Evolutionary conservation across 2,888 invertebrate species (phyloP).

Genomic region (Punctoribates punctum): DNA sequence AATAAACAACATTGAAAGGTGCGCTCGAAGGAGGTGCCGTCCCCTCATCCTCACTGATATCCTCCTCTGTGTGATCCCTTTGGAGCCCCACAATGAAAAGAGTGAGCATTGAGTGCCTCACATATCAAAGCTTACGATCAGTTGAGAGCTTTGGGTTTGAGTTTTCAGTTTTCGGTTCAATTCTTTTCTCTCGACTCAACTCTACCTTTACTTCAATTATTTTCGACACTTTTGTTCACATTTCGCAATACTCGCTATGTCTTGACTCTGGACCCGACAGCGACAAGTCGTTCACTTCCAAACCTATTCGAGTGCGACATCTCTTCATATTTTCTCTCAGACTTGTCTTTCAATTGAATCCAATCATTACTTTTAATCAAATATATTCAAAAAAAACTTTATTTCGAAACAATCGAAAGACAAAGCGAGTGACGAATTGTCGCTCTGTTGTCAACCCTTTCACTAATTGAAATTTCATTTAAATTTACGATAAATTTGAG

Average conservation of each 20-base stretch:
- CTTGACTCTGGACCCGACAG: background rate
- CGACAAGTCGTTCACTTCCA: constrained; percentile 14
- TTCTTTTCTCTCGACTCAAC: constrained; percentile 2
- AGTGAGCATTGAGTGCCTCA: background rate
- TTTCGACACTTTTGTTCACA: background rate
- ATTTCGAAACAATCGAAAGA: background rate
- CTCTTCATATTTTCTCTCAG: background rate
- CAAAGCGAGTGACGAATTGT: background rate
- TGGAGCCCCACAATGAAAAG: background rate
- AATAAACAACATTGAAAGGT: constrained; percentile 24
- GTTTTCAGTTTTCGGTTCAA: constrained; percentile 7
- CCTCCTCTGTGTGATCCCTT: constrained; percentile 4
- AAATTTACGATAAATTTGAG: background rate
- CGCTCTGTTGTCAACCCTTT: background rate
- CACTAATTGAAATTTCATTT: background rate
- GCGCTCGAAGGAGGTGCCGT: background rate
- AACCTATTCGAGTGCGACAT: background rate
- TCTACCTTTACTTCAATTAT: constrained; percentile 12
- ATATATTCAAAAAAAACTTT: background rate
- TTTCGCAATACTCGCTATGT: background rate
- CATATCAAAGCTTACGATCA: constrained; percentile 15
- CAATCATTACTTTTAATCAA: background rate
- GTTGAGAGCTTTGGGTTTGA: background rate
- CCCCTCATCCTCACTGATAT: background rate
- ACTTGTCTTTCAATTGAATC: background rate